Evolutionary conservation across 2,113 vertebrate genomes (phyloP).

Genomic region (Scytalopus superciliaris): DNA sequence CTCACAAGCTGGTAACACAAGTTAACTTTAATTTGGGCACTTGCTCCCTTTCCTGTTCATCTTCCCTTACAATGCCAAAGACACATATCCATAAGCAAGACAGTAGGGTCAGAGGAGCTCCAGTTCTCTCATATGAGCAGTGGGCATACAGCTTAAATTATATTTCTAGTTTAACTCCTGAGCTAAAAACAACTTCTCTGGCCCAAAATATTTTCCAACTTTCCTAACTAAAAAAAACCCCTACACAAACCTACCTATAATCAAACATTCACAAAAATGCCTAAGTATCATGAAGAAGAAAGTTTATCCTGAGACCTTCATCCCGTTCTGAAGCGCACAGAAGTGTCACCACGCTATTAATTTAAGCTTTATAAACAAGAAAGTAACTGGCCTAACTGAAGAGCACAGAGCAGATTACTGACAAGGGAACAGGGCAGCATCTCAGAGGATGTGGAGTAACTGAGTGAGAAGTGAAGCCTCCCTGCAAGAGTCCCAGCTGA

Average conservation of each 20-base stretch:
- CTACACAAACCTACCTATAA: background rate
- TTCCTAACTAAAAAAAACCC: background rate
- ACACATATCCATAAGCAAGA: background rate
- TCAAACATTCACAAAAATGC: background rate
- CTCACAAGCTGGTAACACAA: background rate
- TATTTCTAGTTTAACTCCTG: background rate
- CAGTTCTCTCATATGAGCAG: background rate
- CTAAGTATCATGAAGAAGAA: background rate
- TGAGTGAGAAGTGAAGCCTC: background rate
- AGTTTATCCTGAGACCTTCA: background rate
- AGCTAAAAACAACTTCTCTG: background rate
- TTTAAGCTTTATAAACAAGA: background rate
- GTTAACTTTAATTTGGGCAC: background rate
- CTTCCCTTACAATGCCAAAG: background rate
- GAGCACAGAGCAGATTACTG: background rate
- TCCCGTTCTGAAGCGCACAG: background rate
- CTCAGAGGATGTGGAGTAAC: too few relatives aligned
- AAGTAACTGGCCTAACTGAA: background rate
- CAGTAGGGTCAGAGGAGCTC: background rate
- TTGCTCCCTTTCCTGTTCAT: background rate
- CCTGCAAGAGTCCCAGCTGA: background rate
- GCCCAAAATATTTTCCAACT: background rate
- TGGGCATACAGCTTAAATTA: fast-evolving
- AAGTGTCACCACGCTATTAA: background rate
- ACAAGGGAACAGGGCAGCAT: too few relatives aligned